These are phyloP conservation scores for Athene noctua DNA, from an alignment of 2,113 vertebrate species.

Conservation along the genomic window DNA sequence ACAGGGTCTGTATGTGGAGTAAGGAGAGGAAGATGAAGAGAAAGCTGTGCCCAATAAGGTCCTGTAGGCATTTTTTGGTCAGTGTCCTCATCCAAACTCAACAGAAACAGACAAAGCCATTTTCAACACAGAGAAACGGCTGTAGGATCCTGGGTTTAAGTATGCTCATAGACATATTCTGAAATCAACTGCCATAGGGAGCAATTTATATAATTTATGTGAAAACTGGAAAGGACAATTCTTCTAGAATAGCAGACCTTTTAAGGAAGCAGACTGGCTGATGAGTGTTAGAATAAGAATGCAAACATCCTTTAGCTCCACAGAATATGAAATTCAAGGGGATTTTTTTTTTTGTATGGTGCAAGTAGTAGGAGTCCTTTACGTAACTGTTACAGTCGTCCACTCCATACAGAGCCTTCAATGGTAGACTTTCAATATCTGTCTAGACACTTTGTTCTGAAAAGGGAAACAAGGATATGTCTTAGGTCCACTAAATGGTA, in stretches of 20 bases:
- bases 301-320: background rate
- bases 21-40: background rate
- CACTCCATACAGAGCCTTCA: background rate
- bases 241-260: background rate
- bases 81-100: background rate
- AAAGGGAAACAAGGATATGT: background rate
- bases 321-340: background rate
- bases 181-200: background rate
- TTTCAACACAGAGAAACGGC: background rate
- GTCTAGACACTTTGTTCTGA: background rate
- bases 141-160: background rate
- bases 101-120: background rate
- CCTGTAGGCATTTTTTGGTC: background rate
- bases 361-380: background rate
- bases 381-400: background rate
- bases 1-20: background rate
- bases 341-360: background rate
- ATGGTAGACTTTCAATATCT: background rate
- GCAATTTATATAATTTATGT: background rate
- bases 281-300: background rate
- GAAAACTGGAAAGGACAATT: background rate
- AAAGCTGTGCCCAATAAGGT: background rate
- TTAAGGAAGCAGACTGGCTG: background rate
- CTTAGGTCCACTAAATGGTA: background rate
- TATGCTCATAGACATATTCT: background rate